Evolutionary conservation across 2,888 invertebrate genomes (phyloP).

Genomic region (Euplagia quadripunctaria): DNA sequence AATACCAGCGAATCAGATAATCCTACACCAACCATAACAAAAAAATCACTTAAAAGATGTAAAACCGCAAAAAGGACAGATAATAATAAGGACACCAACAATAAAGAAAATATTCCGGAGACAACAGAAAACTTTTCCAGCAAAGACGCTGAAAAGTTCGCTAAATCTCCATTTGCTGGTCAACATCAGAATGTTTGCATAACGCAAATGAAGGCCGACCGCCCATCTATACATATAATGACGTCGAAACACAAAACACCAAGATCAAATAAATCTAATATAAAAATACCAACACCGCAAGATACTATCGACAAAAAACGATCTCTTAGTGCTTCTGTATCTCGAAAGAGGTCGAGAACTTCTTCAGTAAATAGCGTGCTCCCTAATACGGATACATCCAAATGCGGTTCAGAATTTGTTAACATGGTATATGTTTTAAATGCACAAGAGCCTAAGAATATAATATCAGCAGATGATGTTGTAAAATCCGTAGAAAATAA

Average conservation of each 20-base stretch:
- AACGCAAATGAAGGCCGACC: conserved; percentile 62
- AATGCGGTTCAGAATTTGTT: conserved; percentile 38
- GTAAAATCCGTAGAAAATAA: conserved; percentile 41
- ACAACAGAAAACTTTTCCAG: conserved; percentile 55
- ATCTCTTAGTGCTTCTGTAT: conserved; percentile 43
- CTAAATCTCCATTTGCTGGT: conserved; percentile 54
- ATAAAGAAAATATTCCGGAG: conserved; percentile 75
- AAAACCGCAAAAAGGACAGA: conserved; percentile 57
- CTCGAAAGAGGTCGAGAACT: conserved; percentile 50
- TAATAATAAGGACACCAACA: conserved; percentile 53
- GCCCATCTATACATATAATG: conserved; percentile 47
- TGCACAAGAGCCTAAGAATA: conserved; percentile 28
- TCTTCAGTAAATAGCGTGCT: conserved; percentile 23
- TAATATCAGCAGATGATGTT: conserved; percentile 11
- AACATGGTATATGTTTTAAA: conserved; percentile 57
- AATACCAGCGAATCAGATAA: conserved; percentile 63
- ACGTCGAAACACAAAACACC: conserved; percentile 52
- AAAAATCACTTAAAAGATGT: conserved; percentile 61
- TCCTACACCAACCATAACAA: conserved; percentile 55
- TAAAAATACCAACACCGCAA: conserved; percentile 54
- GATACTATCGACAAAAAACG: conserved; percentile 46
- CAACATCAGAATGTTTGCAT: conserved; percentile 64
- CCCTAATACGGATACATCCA: conserved; percentile 20
- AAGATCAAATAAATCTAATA: conserved; percentile 54
- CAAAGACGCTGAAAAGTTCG: conserved; percentile 48